A percentile compares a stretch with the other conserved stretches of the same genome.
Evolutionary conservation across 2,797 vertebrate species (phyloP).

Genomic region (Propithecus deckenii): DNA sequence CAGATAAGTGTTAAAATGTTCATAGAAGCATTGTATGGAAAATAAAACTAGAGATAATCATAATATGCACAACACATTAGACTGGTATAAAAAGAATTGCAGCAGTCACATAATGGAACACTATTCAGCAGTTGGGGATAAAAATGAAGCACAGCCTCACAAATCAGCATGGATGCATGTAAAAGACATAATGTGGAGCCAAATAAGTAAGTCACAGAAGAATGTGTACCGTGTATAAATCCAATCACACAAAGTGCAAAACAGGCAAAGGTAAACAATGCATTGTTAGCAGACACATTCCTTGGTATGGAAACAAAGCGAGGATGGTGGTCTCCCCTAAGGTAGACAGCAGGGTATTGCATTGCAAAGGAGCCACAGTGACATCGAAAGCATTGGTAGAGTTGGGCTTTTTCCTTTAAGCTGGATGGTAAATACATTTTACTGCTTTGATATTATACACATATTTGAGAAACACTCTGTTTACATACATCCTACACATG

Average conservation of each 20-base stretch:
- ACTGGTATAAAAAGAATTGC: not conserved
- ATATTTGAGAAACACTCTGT: not conserved
- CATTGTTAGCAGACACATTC: not conserved
- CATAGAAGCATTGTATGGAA: not conserved
- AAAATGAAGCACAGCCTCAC: not conserved
- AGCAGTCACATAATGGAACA: not conserved
- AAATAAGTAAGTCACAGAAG: not conserved
- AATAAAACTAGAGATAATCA: not conserved
- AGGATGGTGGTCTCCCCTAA: not conserved
- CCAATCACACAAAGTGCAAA: not conserved
- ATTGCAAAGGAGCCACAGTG: not conserved
- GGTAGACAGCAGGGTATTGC: not conserved
- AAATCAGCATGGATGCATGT: not conserved
- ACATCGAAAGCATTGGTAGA: not conserved
- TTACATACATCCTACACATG: not conserved
- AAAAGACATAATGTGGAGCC: not conserved
- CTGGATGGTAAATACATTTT: not conserved
- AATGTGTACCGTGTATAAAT: not conserved
- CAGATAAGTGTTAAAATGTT: not conserved
- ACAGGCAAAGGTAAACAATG: not conserved
- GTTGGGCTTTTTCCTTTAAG: not conserved
- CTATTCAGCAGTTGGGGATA: not conserved
- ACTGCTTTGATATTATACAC: not conserved
- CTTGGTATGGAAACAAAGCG: not conserved
- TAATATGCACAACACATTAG: not conserved